phyloP scores from a whole-genome alignment of 2,113 vertebrate species.

The Cryptoleucopteryx plumbea region DNA sequence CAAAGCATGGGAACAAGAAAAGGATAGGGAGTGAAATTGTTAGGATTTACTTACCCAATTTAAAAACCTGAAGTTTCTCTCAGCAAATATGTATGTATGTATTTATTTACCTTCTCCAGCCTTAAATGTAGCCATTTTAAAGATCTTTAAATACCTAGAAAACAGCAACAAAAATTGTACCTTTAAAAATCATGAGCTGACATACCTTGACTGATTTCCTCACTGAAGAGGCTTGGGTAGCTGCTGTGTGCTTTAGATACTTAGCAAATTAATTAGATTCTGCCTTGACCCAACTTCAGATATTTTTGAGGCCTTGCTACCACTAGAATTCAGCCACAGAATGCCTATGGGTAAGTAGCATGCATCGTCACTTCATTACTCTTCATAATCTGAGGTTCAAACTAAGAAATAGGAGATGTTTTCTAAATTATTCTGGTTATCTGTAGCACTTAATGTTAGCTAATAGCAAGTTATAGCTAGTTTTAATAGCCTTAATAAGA shows the following conservation, averaged over 20 bases:
- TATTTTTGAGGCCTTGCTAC: not conserved
- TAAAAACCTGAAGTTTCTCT: not conserved
- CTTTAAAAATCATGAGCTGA: not conserved
- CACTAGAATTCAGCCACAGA: not conserved
- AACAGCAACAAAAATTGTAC: not conserved
- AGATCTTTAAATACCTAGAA: not conserved
- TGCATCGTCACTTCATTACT: accelerated
- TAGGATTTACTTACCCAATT: accelerated
- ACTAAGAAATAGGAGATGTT: not conserved
- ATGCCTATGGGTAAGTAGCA: not conserved
- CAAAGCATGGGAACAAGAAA: not conserved
- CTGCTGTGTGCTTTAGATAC: not conserved
- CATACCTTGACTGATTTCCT: not conserved
- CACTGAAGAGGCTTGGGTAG: not conserved
- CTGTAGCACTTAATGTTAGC: not conserved
- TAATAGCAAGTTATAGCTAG: not conserved
- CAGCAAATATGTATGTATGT: accelerated
- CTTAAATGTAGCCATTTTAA: not conserved
- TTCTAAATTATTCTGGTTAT: not conserved
- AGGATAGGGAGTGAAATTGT: not conserved
- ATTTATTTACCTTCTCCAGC: not conserved
- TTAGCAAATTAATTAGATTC: not conserved
- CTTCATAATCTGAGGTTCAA: not conserved
- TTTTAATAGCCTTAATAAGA: not conserved
- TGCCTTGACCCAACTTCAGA: not conserved